Conservation (phyloP, 2,888 invertebrate genomes). For the Nomada fucata region DNA sequence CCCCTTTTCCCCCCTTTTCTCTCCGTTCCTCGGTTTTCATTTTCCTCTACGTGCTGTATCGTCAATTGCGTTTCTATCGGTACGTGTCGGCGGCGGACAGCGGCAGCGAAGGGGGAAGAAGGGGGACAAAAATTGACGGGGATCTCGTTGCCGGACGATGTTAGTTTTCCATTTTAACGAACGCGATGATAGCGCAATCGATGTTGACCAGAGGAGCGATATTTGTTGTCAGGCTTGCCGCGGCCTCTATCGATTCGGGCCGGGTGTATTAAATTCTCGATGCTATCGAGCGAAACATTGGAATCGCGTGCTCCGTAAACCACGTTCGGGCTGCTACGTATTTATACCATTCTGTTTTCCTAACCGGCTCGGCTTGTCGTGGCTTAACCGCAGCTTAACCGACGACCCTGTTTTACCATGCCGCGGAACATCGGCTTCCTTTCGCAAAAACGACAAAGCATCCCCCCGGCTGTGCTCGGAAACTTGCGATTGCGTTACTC, state of each 20-base stretch:
- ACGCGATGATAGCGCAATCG: constrained; percentile 28
- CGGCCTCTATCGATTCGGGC: constrained; percentile 9
- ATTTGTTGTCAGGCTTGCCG: constrained; percentile 15
- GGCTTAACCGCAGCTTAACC: constrained; percentile 39
- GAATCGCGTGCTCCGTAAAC: constrained; percentile 39
- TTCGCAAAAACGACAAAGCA: constrained; percentile 6
- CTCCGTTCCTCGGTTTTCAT: too few species aligned
- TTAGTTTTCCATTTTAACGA: constrained; percentile 36
- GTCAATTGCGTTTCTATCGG: neutral
- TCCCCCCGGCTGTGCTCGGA: neutral
- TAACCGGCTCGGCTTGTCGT: constrained; percentile 28
- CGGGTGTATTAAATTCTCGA: constrained; percentile 35
- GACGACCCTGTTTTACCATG: constrained; percentile 19
- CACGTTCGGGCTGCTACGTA: constrained; percentile 9
- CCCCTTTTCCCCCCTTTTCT: too few species aligned
- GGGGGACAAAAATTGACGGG: too few species aligned
- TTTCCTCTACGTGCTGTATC: neutral
- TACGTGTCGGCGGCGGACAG: neutral
- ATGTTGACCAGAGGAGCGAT: neutral
- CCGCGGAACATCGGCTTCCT: neutral
- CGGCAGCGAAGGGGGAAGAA: too few species aligned
- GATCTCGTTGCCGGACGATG: neutral
- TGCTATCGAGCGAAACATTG: constrained; percentile 42
- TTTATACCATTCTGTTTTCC: constrained; percentile 46
- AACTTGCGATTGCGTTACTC: neutral